Evolutionary conservation across 2,888 invertebrate genomes (phyloP).

Genomic region (Leucophenga maculata): DNA sequence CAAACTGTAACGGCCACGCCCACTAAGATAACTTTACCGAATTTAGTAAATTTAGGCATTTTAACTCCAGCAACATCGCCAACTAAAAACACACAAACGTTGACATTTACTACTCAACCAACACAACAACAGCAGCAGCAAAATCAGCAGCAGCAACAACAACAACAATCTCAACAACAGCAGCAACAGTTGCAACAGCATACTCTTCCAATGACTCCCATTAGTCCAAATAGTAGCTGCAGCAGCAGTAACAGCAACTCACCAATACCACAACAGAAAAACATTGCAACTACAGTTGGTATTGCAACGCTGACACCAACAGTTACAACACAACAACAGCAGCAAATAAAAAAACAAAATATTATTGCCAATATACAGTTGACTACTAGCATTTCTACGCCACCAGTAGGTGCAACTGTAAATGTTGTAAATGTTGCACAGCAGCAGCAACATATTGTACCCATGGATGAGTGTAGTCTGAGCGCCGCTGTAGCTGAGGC

Average conservation of each 20-base stretch:
- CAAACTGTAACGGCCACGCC: conserved; percentile 49
- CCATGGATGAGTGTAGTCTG: conserved; percentile 25
- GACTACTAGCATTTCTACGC: conserved; percentile 33
- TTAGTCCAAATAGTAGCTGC: conserved; percentile 69
- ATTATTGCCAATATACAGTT: conserved; percentile 62
- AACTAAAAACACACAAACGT: conserved; percentile 70
- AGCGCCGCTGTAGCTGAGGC: conserved; percentile 18
- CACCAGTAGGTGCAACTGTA: neutral
- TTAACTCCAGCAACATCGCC: conserved; percentile 75
- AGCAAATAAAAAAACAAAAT: conserved; percentile 37
- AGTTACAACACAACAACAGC: conserved; percentile 35
- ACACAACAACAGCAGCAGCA: conserved; percentile 59
- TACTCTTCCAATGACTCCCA: conserved; percentile 69
- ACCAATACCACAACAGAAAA: conserved; percentile 60
- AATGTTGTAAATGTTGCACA: conserved; percentile 25
- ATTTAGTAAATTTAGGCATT: conserved; percentile 73
- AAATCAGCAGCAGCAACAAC: conserved; percentile 46
- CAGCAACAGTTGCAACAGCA: conserved; percentile 53
- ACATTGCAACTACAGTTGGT: conserved; percentile 36
- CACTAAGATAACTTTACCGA: conserved; percentile 70
- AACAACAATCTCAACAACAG: conserved; percentile 34
- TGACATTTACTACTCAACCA: conserved; percentile 63
- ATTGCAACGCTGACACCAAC: conserved; percentile 43
- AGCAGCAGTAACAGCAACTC: conserved; percentile 60
- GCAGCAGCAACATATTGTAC: conserved; percentile 35